phyloP scores from a whole-genome alignment of 2,113 vertebrate genomes.

The Panthera uncia region DNA sequence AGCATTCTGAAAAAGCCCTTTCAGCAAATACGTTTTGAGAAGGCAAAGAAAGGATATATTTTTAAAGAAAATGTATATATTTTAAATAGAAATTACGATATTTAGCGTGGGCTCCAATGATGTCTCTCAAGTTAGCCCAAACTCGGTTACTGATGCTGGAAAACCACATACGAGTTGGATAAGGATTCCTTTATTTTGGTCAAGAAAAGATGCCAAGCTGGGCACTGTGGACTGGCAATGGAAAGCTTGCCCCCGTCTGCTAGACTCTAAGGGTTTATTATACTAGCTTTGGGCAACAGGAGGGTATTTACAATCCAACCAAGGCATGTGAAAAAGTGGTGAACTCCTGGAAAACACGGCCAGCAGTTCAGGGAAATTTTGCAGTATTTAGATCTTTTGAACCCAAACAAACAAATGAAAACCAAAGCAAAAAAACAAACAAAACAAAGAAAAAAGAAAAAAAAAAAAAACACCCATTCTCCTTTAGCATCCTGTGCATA shows the following conservation, averaged over 20 bases:
- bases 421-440: not conserved
- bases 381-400: not conserved
- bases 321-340: not conserved
- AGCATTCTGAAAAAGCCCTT: not conserved
- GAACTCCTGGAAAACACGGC: not conserved
- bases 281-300: not conserved
- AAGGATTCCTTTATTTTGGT: conserved; percentile 49
- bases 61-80: conserved; percentile 50
- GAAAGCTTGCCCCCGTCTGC: not conserved
- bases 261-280: not conserved
- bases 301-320: not conserved
- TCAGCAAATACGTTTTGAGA: conserved; percentile 23
- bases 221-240: not conserved
- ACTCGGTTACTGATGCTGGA: not conserved
- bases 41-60: conserved; percentile 33
- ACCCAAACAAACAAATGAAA: conserved; percentile 38
- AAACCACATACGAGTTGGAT: conserved; percentile 35
- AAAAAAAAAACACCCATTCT: not conserved
- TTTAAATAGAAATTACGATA: conserved; percentile 57
- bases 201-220: conserved; percentile 19
- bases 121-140: not conserved
- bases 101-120: not conserved
- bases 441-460: not conserved
- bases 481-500: not conserved
- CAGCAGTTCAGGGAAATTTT: not conserved